A percentile compares a stretch with the other conserved stretches of the same genome.
Conservation (phyloP, 1,140 invertebrate species). For the Ceratitis capitata region DNA sequence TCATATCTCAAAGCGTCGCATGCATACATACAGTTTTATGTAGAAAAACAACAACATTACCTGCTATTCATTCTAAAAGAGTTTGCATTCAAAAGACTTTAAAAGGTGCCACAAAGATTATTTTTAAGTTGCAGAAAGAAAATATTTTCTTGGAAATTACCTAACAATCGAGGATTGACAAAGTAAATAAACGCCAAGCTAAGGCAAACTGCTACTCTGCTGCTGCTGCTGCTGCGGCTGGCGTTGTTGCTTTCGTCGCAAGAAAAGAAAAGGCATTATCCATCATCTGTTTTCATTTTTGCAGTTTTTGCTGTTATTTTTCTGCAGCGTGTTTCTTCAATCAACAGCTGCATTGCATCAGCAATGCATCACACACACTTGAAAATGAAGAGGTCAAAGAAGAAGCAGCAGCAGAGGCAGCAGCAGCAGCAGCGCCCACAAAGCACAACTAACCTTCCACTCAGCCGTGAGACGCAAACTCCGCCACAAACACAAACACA, state of each 20-base stretch:
- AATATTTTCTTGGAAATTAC: neutral
- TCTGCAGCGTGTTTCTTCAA: slow-evolving; percentile 25
- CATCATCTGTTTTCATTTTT: neutral
- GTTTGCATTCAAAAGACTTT: neutral
- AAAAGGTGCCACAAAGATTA: neutral
- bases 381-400: too few species aligned
- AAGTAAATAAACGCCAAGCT: neutral
- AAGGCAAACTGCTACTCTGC: too few species aligned
- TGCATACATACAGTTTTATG: too few species aligned
- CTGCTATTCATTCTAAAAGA: neutral
- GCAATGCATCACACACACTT: slow-evolving; percentile 14
- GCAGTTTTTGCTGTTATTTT: neutral
- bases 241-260: neutral
- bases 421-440: neutral
- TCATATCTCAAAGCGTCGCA: too few species aligned
- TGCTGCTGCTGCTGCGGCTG: neutral
- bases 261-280: neutral
- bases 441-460: neutral
- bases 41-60: too few species aligned
- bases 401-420: too few species aligned
- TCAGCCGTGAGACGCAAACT: neutral
- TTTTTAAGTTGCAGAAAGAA: neutral
- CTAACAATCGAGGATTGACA: neutral
- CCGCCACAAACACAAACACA: neutral
- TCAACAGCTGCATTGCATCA: slow-evolving; percentile 24